Conservation (phyloP, 2,888 invertebrate species). For the Drosophila lutescens region DNA sequence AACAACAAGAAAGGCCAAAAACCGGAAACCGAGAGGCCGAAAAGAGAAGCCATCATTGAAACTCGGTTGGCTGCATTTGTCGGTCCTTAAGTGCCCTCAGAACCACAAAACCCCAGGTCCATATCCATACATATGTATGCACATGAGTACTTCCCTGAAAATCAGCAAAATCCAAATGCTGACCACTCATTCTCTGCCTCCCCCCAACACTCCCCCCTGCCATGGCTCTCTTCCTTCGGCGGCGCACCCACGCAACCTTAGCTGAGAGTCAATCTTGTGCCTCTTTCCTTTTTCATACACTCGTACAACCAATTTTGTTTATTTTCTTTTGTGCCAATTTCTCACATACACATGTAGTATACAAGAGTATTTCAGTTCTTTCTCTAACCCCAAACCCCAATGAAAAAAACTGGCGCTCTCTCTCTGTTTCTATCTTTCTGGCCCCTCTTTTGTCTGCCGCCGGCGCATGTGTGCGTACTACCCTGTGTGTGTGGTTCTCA, state of each 20-base stretch:
- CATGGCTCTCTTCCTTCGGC: slow-evolving; percentile 4
- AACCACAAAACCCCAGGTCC: slow-evolving; percentile 1
- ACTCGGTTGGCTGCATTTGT: slow-evolving; percentile 37
- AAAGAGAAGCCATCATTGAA: slow-evolving; percentile 23
- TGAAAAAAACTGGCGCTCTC: slow-evolving; percentile 10
- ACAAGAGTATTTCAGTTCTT: slow-evolving; percentile 51
- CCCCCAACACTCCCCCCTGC: background rate
- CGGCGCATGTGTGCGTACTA: slow-evolving; percentile 72
- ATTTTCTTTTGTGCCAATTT: slow-evolving; percentile 67
- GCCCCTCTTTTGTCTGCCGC: slow-evolving; percentile 30
- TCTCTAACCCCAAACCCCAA: slow-evolving; percentile 23
- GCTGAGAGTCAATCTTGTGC: slow-evolving; percentile 61
- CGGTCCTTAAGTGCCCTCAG: slow-evolving; percentile 18
- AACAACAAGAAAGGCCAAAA: slow-evolving; percentile 2
- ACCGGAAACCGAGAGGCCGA: slow-evolving; percentile 15
- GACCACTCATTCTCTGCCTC: slow-evolving; percentile 48
- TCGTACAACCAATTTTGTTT: slow-evolving; percentile 60
- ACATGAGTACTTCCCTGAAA: slow-evolving; percentile 50
- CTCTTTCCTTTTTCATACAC: slow-evolving; percentile 48
- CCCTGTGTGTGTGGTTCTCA: slow-evolving; percentile 25
- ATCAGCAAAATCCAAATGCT: slow-evolving; percentile 38
- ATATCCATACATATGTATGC: too few relatives aligned
- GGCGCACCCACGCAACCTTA: slow-evolving; percentile 65
- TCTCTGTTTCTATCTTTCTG: slow-evolving; percentile 44
- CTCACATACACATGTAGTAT: slow-evolving; percentile 27